Conservation (phyloP, 1,140 invertebrate species). For the Phortica variegata region DNA sequence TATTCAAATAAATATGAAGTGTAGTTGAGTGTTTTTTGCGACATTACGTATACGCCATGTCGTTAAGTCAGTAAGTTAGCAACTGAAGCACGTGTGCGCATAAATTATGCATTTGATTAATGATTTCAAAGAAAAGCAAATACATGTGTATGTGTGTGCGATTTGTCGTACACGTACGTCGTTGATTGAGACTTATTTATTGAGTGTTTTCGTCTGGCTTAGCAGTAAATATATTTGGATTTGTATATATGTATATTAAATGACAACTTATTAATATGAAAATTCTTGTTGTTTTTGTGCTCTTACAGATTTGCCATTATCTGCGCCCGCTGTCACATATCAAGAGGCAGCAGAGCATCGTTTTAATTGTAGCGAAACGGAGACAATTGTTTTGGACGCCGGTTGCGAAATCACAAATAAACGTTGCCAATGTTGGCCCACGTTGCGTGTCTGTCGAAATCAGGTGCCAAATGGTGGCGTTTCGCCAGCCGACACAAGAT, state of each 20-base stretch:
- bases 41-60: neutral
- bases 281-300: neutral
- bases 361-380: slow-evolving; percentile 42
- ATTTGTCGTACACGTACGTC: too few species aligned
- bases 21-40: too few species aligned
- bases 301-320: slow-evolving; percentile 38
- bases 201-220: neutral
- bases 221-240: neutral
- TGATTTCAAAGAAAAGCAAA: too few species aligned
- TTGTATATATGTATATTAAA: neutral
- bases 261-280: neutral
- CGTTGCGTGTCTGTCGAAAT: slow-evolving; percentile 42
- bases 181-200: too few species aligned
- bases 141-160: too few species aligned
- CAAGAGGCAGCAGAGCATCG: slow-evolving; percentile 15
- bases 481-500: slow-evolving; percentile 35
- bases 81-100: neutral
- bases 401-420: slow-evolving; percentile 56
- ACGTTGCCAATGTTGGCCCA: slow-evolving; percentile 53
- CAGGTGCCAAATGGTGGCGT: slow-evolving; percentile 29
- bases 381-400: slow-evolving; percentile 43
- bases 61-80: neutral
- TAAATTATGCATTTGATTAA: too few species aligned
- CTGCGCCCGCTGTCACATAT: slow-evolving; percentile 40
- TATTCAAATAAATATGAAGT: too few species aligned